phyloP scores from a whole-genome alignment of 1,140 invertebrate species.

The Drosophila busckii region DNA sequence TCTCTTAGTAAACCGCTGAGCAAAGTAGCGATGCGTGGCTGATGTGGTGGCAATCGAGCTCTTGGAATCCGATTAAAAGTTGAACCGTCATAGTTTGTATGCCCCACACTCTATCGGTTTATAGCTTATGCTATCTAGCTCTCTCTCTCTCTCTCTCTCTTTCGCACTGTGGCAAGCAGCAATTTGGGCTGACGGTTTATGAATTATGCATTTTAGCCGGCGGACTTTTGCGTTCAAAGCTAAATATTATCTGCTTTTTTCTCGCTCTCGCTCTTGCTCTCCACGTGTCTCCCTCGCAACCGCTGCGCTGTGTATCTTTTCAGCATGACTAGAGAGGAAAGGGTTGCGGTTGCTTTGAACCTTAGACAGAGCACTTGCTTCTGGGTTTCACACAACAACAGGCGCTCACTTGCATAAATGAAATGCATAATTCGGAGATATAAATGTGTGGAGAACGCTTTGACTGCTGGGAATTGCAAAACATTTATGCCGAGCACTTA shows the following conservation, averaged over 20 bases:
- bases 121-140: neutral
- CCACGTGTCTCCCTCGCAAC: conserved; percentile 9
- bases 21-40: conserved; percentile 15
- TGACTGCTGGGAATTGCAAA: conserved; percentile 24
- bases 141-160: neutral
- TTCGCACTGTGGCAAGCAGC: neutral
- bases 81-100: conserved; percentile 54
- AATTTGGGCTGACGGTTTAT: conserved; percentile 42
- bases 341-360: conserved; percentile 57
- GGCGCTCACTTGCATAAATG: conserved; percentile 18
- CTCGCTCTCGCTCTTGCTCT: conserved; percentile 1
- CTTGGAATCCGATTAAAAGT: conserved; percentile 67
- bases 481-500: too few relatives aligned
- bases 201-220: conserved; percentile 63
- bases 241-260: conserved; percentile 50
- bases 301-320: neutral
- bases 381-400: neutral
- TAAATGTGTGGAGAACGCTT: neutral
- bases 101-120: neutral
- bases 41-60: conserved; percentile 48
- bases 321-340: too few relatives aligned
- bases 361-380: conserved; percentile 39
- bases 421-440: conserved; percentile 49
- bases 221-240: conserved; percentile 57
- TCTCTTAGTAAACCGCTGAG: conserved; percentile 17